Evolutionary conservation across 2,888 invertebrate genomes (phyloP).

Genomic region (Drosophila atripex): DNA sequence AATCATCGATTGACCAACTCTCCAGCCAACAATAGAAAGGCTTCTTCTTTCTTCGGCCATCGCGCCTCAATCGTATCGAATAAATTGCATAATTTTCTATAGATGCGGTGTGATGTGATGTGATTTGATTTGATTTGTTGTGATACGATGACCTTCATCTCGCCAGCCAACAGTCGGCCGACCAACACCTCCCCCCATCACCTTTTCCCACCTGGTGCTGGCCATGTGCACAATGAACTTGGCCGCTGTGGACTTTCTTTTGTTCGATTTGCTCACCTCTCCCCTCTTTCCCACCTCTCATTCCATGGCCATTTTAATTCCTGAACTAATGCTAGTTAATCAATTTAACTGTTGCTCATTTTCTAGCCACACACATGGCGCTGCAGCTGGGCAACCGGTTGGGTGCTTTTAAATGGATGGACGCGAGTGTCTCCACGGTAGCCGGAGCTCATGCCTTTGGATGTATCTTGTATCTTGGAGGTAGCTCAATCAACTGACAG

Average conservation of each 20-base stretch:
- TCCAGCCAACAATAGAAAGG: constrained; percentile 16
- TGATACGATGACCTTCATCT: constrained; percentile 36
- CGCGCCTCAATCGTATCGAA: constrained; percentile 10
- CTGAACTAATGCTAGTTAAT: constrained; percentile 59
- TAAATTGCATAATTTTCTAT: constrained; percentile 38
- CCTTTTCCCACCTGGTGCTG: constrained; percentile 10
- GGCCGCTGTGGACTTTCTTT: constrained; percentile 67
- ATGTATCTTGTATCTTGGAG: constrained; percentile 39
- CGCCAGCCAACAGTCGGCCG: constrained; percentile 8
- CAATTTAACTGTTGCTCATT: constrained; percentile 49
- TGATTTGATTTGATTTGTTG: constrained; percentile 6
- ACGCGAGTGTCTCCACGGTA: constrained; percentile 55
- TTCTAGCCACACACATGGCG: constrained; percentile 41
- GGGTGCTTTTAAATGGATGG: constrained; percentile 46
- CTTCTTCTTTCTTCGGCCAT: constrained; percentile 32
- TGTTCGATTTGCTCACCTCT: constrained; percentile 35
- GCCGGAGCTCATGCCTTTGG: constrained; percentile 44
- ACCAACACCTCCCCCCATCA: neutral
- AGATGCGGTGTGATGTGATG: constrained; percentile 16
- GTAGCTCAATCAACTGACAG: constrained; percentile 68
- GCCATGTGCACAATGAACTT: constrained; percentile 64
- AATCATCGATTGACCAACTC: constrained; percentile 27
- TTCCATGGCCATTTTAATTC: constrained; percentile 32
- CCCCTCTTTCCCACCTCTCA: neutral
- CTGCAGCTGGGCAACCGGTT: constrained; percentile 35